These are phyloP conservation scores for Pangasius macronema DNA, from an alignment of 2,797 vertebrate species.

Conservation along the genomic window DNA sequence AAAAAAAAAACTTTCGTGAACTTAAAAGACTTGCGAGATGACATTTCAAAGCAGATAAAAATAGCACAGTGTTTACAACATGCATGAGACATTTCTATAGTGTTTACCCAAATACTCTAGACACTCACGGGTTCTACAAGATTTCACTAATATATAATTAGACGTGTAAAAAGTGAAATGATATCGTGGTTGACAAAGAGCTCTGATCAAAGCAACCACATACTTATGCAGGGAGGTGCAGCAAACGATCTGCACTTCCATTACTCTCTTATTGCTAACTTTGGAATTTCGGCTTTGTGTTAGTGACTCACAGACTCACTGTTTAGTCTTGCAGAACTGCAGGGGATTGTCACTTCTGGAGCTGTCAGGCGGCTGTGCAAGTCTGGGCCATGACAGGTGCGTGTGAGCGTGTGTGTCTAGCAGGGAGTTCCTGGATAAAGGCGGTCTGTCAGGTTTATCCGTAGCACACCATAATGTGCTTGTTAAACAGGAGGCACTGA, in stretches of 20 bases:
- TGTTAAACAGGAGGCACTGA: conserved; percentile 30
- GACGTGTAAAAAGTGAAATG: conserved; percentile 16
- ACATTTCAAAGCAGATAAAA: not conserved
- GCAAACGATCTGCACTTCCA: not conserved
- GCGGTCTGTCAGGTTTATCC: conserved; percentile 34
- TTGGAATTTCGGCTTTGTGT: conserved; percentile 36
- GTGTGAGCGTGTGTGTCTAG: conserved; percentile 31
- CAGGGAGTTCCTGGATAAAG: conserved; percentile 28
- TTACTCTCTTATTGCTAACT: conserved; percentile 15
- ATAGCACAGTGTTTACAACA: not conserved
- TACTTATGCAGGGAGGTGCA: conserved; percentile 35
- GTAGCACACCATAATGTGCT: conserved; percentile 31
- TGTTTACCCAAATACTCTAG: not conserved
- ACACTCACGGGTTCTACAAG: not conserved
- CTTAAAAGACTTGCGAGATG: not conserved
- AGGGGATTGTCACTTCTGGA: conserved; percentile 38
- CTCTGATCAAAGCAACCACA: conserved; percentile 21
- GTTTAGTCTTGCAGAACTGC: conserved; percentile 50
- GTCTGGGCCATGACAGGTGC: conserved; percentile 41
- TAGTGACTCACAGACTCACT: conserved; percentile 34
- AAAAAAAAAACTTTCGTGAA: not conserved
- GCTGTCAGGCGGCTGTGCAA: conserved; percentile 31
- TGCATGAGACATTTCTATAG: not conserved
- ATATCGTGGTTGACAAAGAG: not conserved
- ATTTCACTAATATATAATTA: conserved; percentile 40